These are phyloP conservation scores for Phalloptychus januarius DNA, from an alignment of 2,797 vertebrate genomes.

Conservation along the genomic window DNA sequence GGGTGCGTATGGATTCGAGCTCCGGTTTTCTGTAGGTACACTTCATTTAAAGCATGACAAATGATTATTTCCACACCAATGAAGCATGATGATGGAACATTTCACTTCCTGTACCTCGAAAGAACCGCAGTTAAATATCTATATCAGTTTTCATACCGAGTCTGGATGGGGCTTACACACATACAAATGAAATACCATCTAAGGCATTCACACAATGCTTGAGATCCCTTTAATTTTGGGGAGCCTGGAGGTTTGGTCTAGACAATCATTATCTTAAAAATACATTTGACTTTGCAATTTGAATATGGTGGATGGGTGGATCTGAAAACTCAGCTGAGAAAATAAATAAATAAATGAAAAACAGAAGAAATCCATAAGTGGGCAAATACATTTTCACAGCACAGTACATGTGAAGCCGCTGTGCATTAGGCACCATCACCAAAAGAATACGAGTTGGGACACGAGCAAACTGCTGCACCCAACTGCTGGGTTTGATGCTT, in stretches of 20 bases:
- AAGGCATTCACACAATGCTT: not conserved
- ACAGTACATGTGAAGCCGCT: not conserved
- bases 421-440: not conserved
- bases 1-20: not conserved
- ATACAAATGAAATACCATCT: not conserved
- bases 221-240: not conserved
- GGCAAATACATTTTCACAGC: not conserved
- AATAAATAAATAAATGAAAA: not conserved
- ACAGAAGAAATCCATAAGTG: not conserved
- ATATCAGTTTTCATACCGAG: constrained; percentile 33
- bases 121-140: constrained; percentile 16
- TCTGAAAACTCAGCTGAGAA: not conserved
- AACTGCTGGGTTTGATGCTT: not conserved
- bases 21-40: constrained; percentile 9
- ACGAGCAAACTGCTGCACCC: not conserved
- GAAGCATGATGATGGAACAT: constrained; percentile 42
- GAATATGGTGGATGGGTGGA: not conserved
- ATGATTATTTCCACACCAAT: constrained; percentile 38
- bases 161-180: constrained; percentile 13
- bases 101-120: constrained; percentile 35
- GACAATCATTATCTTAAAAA: not conserved
- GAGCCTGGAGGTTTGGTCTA: not conserved
- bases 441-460: constrained; percentile 12
- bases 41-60: constrained; percentile 34
- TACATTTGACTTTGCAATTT: too few species aligned